phyloP scores from a whole-genome alignment of 2,797 vertebrate genomes.

The Polyboroides typus region DNA sequence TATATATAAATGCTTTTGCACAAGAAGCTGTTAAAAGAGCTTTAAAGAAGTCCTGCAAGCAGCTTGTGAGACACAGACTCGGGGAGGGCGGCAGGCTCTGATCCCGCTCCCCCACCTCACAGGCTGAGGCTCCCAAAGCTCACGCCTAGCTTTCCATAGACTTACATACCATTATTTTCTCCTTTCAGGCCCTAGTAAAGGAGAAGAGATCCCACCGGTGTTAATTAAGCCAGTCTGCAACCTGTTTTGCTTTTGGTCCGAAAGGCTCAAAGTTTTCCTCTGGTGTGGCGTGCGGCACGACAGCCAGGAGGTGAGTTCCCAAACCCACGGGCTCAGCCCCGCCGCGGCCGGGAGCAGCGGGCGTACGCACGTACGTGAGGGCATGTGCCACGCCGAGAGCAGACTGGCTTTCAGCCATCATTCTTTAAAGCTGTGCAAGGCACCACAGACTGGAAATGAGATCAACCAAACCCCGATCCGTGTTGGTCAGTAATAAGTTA shows the following conservation, averaged over 20 bases:
- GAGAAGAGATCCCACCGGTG: constrained; percentile 74
- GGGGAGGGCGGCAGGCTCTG: not conserved
- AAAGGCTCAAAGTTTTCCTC: constrained; percentile 75
- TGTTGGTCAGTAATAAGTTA: not conserved
- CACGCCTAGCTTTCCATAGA: accelerated
- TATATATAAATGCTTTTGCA: not conserved
- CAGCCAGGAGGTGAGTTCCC: constrained; percentile 68
- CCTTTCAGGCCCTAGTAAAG: constrained; percentile 72
- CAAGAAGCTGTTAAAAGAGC: not conserved
- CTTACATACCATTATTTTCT: accelerated
- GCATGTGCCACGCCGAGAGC: accelerated
- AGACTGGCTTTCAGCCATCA: accelerated
- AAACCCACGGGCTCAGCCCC: accelerated
- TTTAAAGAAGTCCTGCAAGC: not conserved
- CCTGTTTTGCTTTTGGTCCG: constrained; percentile 81
- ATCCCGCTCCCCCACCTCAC: accelerated
- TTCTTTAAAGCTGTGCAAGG: accelerated
- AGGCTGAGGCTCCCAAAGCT: not conserved
- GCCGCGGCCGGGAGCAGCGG: accelerated
- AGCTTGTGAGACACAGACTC: accelerated
- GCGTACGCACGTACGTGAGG: accelerated
- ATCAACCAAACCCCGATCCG: not conserved
- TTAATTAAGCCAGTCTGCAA: constrained; percentile 80
- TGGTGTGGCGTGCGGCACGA: constrained; percentile 76
- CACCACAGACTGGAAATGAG: accelerated